Conservation (phyloP, 2,113 vertebrate species). For the Hipposideros armiger region DNA sequence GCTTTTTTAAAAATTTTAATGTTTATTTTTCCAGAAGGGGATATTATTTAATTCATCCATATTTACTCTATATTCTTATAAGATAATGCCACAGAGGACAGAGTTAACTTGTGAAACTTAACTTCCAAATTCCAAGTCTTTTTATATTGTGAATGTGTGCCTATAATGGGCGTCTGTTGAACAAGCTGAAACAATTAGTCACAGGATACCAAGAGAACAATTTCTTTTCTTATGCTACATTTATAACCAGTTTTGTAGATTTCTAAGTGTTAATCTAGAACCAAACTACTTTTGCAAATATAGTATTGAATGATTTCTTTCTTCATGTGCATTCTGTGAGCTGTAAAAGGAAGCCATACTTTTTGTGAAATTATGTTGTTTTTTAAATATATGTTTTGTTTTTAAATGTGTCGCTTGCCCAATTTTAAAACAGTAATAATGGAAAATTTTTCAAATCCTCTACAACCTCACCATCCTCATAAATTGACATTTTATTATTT, state of each 20-base stretch:
- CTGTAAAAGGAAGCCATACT: not conserved
- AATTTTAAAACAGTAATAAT: constrained; percentile 30
- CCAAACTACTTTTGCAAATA: constrained; percentile 12
- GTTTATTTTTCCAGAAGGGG: not conserved
- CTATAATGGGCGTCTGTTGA: not conserved
- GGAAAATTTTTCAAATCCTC: not conserved
- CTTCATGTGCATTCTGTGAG: constrained; percentile 12
- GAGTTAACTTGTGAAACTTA: not conserved
- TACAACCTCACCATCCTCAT: not conserved
- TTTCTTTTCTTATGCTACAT: not conserved
- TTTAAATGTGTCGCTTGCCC: not conserved
- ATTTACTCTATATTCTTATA: constrained; percentile 31
- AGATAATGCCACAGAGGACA: not conserved
- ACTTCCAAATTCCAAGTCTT: not conserved
- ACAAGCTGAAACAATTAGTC: not conserved
- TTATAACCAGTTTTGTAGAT: constrained; percentile 28
- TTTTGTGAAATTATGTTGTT: constrained; percentile 45
- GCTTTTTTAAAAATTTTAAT: constrained; percentile 43
- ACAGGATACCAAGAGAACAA: not conserved
- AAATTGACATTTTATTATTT: constrained; percentile 27
- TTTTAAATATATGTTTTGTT: not conserved
- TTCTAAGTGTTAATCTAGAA: constrained; percentile 30
- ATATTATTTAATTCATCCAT: constrained; percentile 19
- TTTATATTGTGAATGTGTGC: not conserved
- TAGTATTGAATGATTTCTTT: not conserved